Evolutionary conservation across 2,113 vertebrate species (phyloP).

Genomic region (Odontesthes bonariensis): DNA sequence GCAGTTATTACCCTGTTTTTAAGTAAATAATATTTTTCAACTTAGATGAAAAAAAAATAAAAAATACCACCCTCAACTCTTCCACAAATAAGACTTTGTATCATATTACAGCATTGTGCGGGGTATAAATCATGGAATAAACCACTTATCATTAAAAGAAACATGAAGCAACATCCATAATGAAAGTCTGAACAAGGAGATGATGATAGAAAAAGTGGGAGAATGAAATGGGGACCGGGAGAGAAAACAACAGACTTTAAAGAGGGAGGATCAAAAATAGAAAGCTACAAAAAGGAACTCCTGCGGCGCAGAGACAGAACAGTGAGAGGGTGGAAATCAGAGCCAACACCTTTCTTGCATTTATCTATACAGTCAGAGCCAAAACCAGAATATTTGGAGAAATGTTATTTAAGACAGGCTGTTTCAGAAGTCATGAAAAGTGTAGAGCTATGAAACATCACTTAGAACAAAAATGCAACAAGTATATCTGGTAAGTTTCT

Average conservation of each 20-base stretch:
- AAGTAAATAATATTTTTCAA: too few species aligned
- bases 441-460: not conserved
- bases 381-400: not conserved
- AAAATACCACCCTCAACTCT: not conserved
- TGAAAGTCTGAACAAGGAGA: not conserved
- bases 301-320: slow-evolving; percentile 6
- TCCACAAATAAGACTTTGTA: slow-evolving; percentile 6
- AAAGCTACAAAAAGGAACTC: slow-evolving; percentile 13
- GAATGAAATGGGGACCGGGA: slow-evolving; percentile 16
- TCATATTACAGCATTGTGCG: not conserved
- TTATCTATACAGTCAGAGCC: not conserved
- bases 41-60: too few species aligned
- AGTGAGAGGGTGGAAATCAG: slow-evolving; percentile 31
- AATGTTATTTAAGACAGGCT: not conserved
- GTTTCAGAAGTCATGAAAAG: not conserved
- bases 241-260: not conserved
- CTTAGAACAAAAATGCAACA: not conserved
- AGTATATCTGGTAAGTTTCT: not conserved
- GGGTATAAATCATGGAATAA: not conserved
- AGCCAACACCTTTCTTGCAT: slow-evolving; percentile 18
- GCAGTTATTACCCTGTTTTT: too few species aligned
- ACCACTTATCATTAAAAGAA: not conserved
- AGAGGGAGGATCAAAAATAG: slow-evolving; percentile 13
- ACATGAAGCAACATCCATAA: not conserved
- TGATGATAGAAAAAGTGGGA: not conserved